These are phyloP conservation scores for Coleophora deauratella DNA, from an alignment of 2,888 invertebrate species.

Conservation along the genomic window DNA sequence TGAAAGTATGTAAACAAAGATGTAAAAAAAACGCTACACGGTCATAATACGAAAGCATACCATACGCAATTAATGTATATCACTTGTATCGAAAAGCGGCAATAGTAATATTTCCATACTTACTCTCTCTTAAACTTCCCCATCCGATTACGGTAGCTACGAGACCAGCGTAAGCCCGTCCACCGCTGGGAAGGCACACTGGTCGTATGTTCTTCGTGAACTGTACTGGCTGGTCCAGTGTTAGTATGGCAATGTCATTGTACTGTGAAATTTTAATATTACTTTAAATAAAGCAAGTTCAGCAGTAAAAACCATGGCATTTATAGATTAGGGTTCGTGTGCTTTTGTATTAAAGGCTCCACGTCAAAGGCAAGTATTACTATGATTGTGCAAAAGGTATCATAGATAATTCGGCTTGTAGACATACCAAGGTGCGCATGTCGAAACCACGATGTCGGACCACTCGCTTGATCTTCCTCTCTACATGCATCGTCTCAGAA, in stretches of 20 bases:
- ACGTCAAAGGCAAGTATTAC: no score
- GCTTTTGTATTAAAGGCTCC: neutral
- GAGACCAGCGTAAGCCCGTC: constrained; percentile 78
- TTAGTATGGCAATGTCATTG: constrained; percentile 88
- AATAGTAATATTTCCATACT: constrained; percentile 43
- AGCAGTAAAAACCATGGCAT: neutral
- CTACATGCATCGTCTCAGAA: constrained; percentile 83
- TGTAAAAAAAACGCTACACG: neutral
- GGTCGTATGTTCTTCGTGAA: constrained; percentile 83
- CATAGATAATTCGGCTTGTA: no score
- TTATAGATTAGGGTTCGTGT: neutral
- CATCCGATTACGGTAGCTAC: constrained; percentile 90
- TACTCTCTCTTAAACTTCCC: constrained; percentile 88
- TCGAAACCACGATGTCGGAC: constrained; percentile 91
- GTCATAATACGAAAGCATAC: no score
- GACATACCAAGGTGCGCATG: constrained; percentile 81
- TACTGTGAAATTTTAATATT: constrained; percentile 79
- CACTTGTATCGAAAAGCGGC: no score
- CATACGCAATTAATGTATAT: no score
- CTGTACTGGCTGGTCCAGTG: constrained; percentile 82
- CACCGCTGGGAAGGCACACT: constrained; percentile 81
- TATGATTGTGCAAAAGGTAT: no score
- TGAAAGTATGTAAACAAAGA: no score
- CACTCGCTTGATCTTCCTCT: constrained; percentile 85
- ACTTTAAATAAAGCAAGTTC: neutral